Percentiles rank a stretch among this genome's conserved stretches.
Evolutionary conservation across 2,888 invertebrate species (phyloP).

Genomic region (Pediacus dermestoides): DNA sequence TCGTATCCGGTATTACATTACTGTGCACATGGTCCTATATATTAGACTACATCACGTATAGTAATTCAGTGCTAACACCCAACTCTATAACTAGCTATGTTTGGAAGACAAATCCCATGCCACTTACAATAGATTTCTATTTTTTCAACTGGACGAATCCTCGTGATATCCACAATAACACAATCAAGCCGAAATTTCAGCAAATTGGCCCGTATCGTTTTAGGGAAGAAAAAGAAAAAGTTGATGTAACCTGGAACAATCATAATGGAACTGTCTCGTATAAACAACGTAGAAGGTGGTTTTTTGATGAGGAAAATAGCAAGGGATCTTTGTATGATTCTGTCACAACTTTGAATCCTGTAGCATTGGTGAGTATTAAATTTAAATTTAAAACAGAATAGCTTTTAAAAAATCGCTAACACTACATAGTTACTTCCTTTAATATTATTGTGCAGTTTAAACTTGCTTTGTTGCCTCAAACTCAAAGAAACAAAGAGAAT

Average conservation of each 20-base stretch:
- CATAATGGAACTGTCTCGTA: constrained; percentile 70
- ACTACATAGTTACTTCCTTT: too few relatives aligned
- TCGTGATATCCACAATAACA: constrained; percentile 57
- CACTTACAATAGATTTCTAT: constrained; percentile 64
- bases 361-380: constrained; percentile 81
- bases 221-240: constrained; percentile 66
- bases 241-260: constrained; percentile 69
- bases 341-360: constrained; percentile 71
- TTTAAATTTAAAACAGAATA: too few relatives aligned
- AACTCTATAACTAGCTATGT: constrained; percentile 60
- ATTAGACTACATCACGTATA: constrained; percentile 28
- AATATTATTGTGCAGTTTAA: too few relatives aligned
- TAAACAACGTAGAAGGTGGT: constrained; percentile 63
- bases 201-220: constrained; percentile 64
- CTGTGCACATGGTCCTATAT: constrained; percentile 24
- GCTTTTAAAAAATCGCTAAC: too few relatives aligned
- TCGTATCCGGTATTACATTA: constrained; percentile 25
- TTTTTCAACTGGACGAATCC: constrained; percentile 82
- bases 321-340: constrained; percentile 66
- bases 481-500: too few relatives aligned
- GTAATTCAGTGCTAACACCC: constrained; percentile 60
- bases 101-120: constrained; percentile 68
- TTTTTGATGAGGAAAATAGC: constrained; percentile 64
- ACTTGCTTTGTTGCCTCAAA: too few relatives aligned
- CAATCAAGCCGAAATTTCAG: constrained; percentile 55